Evolutionary conservation across 2,888 invertebrate species (phyloP).

Genomic region (Glyphotaelius pellucidus): DNA sequence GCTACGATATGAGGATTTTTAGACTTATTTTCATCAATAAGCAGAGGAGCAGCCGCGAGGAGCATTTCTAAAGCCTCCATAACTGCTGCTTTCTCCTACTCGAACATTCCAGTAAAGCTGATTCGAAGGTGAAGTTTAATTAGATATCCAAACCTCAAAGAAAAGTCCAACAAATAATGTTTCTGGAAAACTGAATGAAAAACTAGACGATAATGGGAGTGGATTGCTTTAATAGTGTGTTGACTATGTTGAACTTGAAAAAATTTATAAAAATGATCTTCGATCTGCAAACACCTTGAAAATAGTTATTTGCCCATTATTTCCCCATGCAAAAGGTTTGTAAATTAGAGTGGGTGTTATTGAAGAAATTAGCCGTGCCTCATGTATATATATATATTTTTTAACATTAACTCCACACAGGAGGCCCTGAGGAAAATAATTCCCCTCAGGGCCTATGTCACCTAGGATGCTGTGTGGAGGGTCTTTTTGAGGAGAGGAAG

Average conservation of each 20-base stretch:
- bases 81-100: background rate
- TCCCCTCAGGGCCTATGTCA: no score
- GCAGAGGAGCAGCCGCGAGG: background rate
- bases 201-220: background rate
- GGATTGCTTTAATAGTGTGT: background rate
- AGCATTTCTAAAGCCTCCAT: background rate
- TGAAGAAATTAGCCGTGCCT: no score
- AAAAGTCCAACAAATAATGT: slow-evolving; percentile 55
- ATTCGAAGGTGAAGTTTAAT: slow-evolving; percentile 63
- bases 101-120: background rate
- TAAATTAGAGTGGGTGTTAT: no score
- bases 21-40: slow-evolving; percentile 14
- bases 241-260: background rate
- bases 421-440: no score
- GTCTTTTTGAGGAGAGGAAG: no score
- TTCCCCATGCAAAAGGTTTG: no score
- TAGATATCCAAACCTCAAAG: slow-evolving; percentile 60
- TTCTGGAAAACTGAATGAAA: background rate
- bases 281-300: background rate
- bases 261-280: background rate
- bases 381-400: no score
- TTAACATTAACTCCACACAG: no score
- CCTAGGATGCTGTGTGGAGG: no score
- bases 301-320: background rate
- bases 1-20: background rate